phyloP scores from a whole-genome alignment of 2,888 invertebrate genomes.

The Trichogramma evanescens region DNA sequence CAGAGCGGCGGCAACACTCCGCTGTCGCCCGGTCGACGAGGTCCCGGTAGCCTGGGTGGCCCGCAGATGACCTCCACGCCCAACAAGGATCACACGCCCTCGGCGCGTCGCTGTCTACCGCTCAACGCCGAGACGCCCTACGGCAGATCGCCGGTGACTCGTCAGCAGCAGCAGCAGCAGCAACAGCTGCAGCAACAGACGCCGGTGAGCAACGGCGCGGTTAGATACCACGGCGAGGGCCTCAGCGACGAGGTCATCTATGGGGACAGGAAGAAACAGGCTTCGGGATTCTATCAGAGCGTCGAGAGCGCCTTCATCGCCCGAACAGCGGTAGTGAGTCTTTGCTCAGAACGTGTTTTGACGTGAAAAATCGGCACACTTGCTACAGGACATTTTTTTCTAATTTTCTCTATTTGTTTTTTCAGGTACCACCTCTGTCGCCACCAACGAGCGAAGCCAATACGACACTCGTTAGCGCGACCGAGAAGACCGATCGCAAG shows the following conservation, averaged over 20 bases:
- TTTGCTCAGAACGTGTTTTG: neutral
- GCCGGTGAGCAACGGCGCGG: conserved; percentile 33
- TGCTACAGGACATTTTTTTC: neutral
- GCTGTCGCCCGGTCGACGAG: too few relatives aligned
- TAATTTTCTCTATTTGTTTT: neutral
- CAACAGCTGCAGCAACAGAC: neutral
- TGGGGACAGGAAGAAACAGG: conserved; percentile 28
- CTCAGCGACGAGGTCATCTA: conserved; percentile 28
- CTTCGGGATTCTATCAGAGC: conserved; percentile 29
- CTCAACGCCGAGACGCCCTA: conserved; percentile 24
- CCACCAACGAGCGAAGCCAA: conserved; percentile 42
- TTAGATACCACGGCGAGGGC: conserved; percentile 34
- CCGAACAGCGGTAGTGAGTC: conserved; percentile 44
- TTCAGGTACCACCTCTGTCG: conserved; percentile 43
- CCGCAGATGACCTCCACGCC: conserved; percentile 40
- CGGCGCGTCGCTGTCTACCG: conserved; percentile 42
- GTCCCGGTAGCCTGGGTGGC: neutral
- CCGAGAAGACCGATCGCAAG: conserved; percentile 40
- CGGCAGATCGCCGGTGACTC: neutral
- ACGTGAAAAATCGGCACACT: neutral
- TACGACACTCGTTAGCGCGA: conserved; percentile 41
- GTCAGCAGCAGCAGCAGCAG: conserved; percentile 4
- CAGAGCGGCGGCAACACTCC: too few relatives aligned
- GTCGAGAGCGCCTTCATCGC: conserved; percentile 46
- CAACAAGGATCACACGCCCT: conserved; percentile 38